Base-by-base conservation (phyloP, 1,140 invertebrate species). In the Drosophila punjabiensis region DNA sequence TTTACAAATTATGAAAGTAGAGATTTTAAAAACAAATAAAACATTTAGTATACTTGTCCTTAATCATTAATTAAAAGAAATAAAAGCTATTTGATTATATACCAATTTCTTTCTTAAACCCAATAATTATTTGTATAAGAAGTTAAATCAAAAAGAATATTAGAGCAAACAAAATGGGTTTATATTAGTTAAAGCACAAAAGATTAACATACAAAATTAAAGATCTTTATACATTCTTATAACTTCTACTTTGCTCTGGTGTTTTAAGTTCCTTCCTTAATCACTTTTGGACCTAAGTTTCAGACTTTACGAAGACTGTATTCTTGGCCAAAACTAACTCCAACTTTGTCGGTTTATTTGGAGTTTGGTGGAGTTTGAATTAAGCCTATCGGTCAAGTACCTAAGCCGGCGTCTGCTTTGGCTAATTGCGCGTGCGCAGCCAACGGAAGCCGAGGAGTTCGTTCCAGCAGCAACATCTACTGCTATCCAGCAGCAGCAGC, bases 361-460 rank as follows among this genome's bases (percentile, higher is more conserved):
- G 11, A 33, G 58, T 39, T 30, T 9, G 9, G 10, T 58, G 55
- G 16, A n/a, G 55, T 24, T 11, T n/a, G 8, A 67, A 43, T 28
- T 37, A 33, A 33, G 43, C 35, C 74, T 73, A 79, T 85, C 82
- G 81, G 85, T 88, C 85, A 88, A 89, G 85, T 89, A 88, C 85
- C 85, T 47, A 79, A 53, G 69, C 35, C 65, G 79, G 85, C 81
- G 78, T 84, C 64, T 77, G 77, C 60, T 75, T 56, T 85, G 86
- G 78, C 85, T 89, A 89, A 89, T 89, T 89, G 86, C 85, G 85
- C 85, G 62, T 85, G 85, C 85, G 78, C 85, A 89, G 65, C 85
- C 81, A 88, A 81, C 86, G 85, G 81, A 86, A 89, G 85, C 78
- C 69, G 55, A 24, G 50, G 28, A 63, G 45, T 39, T 58, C n/a